These are phyloP conservation scores for Stramonita haemastoma DNA, from an alignment of 2,888 invertebrate genomes.

Conservation along the genomic window DNA sequence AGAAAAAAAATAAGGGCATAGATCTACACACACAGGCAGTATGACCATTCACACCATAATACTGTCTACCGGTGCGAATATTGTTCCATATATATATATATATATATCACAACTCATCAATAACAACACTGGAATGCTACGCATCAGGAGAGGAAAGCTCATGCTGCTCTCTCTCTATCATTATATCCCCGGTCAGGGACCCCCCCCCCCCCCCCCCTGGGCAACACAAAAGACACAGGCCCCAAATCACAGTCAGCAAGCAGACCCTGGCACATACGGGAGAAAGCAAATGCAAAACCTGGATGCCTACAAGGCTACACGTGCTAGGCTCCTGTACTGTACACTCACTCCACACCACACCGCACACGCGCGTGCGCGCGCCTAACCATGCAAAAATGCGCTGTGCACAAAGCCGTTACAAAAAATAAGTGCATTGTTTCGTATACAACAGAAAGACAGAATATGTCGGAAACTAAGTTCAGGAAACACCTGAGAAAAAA, in stretches of 20 bases:
- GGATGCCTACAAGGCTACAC: not conserved
- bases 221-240: not conserved
- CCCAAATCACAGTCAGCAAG: not conserved
- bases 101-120: constrained; percentile 9
- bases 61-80: constrained; percentile 5
- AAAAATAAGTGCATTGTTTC: constrained; percentile 1
- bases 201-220: too few species aligned
- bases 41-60: constrained; percentile 1
- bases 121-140: not conserved
- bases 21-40: not conserved
- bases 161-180: not conserved
- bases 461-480: not conserved
- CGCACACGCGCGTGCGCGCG: too few species aligned
- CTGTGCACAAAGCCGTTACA: not conserved
- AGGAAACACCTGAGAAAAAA: not conserved
- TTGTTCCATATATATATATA: too few species aligned
- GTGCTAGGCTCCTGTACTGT: not conserved
- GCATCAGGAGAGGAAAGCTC: too few species aligned
- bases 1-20: not conserved
- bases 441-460: not conserved
- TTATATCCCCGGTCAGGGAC: not conserved
- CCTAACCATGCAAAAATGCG: not conserved
- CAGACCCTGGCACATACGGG: not conserved
- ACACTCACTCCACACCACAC: not conserved
- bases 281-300: not conserved